Conservation (phyloP, 2,888 invertebrate genomes). For the Miltochrista miniata region DNA sequence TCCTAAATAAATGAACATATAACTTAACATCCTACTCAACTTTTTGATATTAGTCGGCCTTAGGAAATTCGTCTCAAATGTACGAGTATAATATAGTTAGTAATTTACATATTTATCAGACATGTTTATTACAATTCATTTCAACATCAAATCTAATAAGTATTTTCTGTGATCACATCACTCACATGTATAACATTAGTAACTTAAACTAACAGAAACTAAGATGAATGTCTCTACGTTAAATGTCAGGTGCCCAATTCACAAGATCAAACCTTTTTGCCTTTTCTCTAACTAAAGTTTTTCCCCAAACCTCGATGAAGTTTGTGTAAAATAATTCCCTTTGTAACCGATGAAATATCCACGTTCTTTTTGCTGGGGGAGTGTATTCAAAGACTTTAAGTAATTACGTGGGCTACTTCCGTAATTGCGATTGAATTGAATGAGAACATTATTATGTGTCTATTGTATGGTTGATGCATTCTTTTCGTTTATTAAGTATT, state of each 20-base stretch:
- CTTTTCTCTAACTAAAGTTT: conserved; percentile 21
- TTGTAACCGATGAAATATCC: conserved; percentile 37
- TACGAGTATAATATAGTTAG: too few species aligned
- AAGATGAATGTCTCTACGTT: conserved; percentile 22
- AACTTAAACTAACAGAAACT: conserved; percentile 23
- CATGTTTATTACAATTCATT: too few species aligned
- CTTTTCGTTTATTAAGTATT: conserved; percentile 11
- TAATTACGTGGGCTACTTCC: conserved; percentile 41
- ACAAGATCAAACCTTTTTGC: conserved; percentile 31
- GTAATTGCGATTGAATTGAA: conserved; percentile 39
- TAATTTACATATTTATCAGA: too few species aligned
- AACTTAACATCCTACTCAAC: too few species aligned
- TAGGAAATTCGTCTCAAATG: too few species aligned
- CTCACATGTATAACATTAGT: neutral
- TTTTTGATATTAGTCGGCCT: too few species aligned
- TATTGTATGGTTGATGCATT: conserved; percentile 25
- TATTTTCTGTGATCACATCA: too few species aligned
- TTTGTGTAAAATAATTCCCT: conserved; percentile 28
- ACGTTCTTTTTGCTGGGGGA: conserved; percentile 32
- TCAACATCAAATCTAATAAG: too few species aligned
- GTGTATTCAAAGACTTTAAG: conserved; percentile 34
- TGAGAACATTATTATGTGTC: conserved; percentile 26
- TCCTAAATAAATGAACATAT: too few species aligned
- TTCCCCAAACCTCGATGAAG: conserved; percentile 33
- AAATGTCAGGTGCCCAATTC: conserved; percentile 18